Evolutionary conservation across 2,888 invertebrate genomes (phyloP), one percentile per base, ranked within the genome.

Genomic region (Caenorhabditis imperialis): DNA sequence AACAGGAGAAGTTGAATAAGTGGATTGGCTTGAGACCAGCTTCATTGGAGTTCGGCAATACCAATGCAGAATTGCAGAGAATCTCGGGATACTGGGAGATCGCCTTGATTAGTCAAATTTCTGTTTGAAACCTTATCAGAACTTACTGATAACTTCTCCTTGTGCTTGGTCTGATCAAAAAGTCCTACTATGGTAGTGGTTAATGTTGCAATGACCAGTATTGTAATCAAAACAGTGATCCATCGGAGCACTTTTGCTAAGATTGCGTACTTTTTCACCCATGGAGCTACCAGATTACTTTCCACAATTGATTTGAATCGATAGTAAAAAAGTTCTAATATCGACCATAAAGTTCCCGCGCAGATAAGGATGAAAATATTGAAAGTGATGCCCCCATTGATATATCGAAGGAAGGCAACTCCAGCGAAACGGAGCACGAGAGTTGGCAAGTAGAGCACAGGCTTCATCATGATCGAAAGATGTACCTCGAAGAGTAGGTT

Each of bases 291-390:
- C 10, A 60, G 8, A 45, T 33, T 45, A 45, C 50, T 57, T 7
- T 57, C 40, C 8, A 47, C 20, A 8, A 71, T 57, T n/a, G 63
- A 22, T 53, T 63, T 63, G 51, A 71, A 63, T 20, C 71, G 62
- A 51, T 63, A 71, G 37, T 63, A 30, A 27, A 71, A 62, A n/a
- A 71, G 22, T 53, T 71, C 57, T 1, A 71, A 7, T 35, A 62
- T 71, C 5, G 71, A 71, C 48, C 48, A 51, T 38, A 42, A 42
- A 7, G 71, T 71, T 0, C 27, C 20, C 10, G 35, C 62, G 4
- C 55, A 45, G 4, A 71, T 57, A 7, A 71, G 30, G 1, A 63
- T 45, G 20, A 62, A 71, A 4, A 63, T 14, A 20, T 47, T 57
- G 20, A 71, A 57, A 14, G 58, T 50, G 38, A 71, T 30, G 6